Evolutionary conservation across 2,888 invertebrate species (phyloP).

Genomic region (Achlya flavicornis): DNA sequence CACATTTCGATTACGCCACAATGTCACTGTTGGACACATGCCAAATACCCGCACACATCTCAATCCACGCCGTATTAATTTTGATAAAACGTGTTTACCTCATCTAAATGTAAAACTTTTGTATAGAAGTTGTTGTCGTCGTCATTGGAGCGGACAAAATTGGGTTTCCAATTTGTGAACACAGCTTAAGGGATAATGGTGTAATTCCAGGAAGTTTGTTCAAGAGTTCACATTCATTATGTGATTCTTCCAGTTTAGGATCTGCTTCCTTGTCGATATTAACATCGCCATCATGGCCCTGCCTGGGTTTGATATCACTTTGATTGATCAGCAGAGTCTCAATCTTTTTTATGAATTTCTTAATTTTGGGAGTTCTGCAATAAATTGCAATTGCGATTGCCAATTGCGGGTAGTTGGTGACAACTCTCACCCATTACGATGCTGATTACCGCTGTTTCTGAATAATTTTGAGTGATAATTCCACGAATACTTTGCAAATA

Average conservation of each 20-base stretch:
- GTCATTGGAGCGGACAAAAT: not conserved
- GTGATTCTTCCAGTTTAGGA: not conserved
- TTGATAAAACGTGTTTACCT: not conserved
- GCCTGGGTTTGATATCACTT: not conserved
- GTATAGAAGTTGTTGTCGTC: not conserved
- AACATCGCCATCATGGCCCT: not conserved
- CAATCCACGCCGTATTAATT: not conserved
- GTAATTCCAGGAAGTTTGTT: slow-evolving; percentile 1
- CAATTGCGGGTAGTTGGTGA: too few relatives aligned
- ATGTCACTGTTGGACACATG: not conserved
- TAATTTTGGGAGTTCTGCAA: too few relatives aligned
- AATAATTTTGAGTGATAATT: too few relatives aligned
- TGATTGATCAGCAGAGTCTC: not conserved
- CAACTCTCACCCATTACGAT: too few relatives aligned
- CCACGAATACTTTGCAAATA: too few relatives aligned
- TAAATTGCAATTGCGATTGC: too few relatives aligned
- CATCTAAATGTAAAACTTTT: not conserved
- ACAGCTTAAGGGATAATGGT: slow-evolving; percentile 7
- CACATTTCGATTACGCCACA: slow-evolving; percentile 2
- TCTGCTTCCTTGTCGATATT: not conserved
- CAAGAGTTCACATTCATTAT: slow-evolving; percentile 1
- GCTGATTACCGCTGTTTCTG: too few relatives aligned
- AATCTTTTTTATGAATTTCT: too few relatives aligned
- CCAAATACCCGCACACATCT: not conserved
- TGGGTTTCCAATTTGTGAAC: slow-evolving; percentile 4